phyloP scores from a whole-genome alignment of 2,888 invertebrate genomes.

The Pemphredon lugubris region DNA sequence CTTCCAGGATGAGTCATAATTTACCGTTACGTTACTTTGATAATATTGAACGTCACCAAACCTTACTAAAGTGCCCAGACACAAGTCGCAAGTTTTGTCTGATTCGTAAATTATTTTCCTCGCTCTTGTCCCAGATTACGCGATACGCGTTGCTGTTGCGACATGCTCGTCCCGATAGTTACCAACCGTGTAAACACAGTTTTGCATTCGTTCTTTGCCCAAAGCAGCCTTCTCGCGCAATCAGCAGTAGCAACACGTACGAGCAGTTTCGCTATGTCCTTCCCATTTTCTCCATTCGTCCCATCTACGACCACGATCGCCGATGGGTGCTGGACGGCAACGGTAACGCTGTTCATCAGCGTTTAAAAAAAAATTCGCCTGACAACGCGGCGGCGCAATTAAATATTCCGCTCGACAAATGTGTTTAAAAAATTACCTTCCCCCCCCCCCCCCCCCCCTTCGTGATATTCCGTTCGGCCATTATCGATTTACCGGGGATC shows the following conservation, averaged over 20 bases:
- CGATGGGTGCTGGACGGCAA: not conserved
- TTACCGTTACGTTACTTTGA: too few species aligned
- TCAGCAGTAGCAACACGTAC: conserved; percentile 35
- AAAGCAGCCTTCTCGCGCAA: conserved; percentile 19
- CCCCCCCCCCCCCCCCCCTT: too few species aligned
- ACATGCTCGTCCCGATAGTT: conserved; percentile 12
- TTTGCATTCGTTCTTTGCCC: conserved; percentile 14
- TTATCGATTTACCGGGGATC: too few species aligned
- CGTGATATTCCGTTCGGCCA: too few species aligned
- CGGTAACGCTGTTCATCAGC: not conserved
- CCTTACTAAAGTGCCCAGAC: too few species aligned
- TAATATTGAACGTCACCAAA: too few species aligned
- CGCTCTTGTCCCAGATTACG: conserved; percentile 11
- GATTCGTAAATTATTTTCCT: too few species aligned
- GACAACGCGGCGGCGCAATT: too few species aligned
- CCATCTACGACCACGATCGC: not conserved
- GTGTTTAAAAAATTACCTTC: too few species aligned
- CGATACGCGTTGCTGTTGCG: conserved; percentile 5
- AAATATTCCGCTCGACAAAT: too few species aligned
- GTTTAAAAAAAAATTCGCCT: not conserved
- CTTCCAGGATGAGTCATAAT: too few species aligned
- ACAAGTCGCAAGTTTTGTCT: too few species aligned
- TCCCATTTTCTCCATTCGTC: conserved; percentile 5
- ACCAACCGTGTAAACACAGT: conserved; percentile 17
- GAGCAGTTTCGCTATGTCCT: conserved; percentile 15